Conservation (phyloP, 2,113 vertebrate genomes). For the Psittacula cyanocephala region DNA sequence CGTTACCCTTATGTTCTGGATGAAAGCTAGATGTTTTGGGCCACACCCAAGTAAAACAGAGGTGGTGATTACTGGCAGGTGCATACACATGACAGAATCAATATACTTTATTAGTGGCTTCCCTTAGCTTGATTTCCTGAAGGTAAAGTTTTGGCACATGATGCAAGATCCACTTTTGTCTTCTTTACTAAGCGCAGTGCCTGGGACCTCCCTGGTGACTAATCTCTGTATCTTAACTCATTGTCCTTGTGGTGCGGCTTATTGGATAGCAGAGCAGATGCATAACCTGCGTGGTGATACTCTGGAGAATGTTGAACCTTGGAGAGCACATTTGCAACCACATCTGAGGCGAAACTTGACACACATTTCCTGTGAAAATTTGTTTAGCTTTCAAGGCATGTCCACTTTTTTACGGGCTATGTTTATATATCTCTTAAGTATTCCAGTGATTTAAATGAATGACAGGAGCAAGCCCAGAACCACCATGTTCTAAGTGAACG, state of each 20-base stretch:
- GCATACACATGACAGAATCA: background rate
- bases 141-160: background rate
- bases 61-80: background rate
- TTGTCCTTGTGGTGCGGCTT: background rate
- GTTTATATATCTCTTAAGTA: background rate
- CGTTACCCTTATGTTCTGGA: background rate
- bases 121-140: background rate
- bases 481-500: background rate
- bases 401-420: background rate
- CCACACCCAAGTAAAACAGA: background rate
- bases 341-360: background rate
- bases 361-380: background rate
- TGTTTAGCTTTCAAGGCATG: background rate
- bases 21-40: background rate
- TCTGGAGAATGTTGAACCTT: background rate
- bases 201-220: background rate
- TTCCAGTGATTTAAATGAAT: background rate
- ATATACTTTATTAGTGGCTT: background rate
- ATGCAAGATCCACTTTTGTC: background rate
- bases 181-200: background rate
- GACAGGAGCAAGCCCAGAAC: background rate
- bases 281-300: rapidly evolving
- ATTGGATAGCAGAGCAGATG: background rate
- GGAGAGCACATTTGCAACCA: background rate
- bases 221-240: background rate